Conservation (phyloP, 2,888 invertebrate species). For the Argynnis bischoffii region DNA sequence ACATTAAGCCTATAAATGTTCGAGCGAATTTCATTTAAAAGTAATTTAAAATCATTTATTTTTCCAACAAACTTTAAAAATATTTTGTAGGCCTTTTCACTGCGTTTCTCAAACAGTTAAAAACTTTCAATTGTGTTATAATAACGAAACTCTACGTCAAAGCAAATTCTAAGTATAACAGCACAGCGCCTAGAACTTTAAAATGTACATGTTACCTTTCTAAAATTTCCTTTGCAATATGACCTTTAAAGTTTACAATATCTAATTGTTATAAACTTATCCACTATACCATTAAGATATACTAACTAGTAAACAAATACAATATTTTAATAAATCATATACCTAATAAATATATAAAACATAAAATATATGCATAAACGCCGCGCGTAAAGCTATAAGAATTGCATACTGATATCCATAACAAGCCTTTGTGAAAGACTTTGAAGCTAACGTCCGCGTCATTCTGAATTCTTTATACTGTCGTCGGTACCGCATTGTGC, state of each 20-base stretch:
- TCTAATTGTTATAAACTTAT: no score
- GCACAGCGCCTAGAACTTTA: constrained; percentile 1
- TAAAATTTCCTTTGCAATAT: neutral
- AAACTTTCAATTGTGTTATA: constrained; percentile 22
- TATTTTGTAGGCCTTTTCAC: constrained; percentile 24
- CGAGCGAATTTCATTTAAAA: constrained; percentile 5
- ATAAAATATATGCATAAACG: no score
- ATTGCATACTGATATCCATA: constrained; percentile 1
- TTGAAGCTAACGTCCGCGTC: constrained; percentile 15
- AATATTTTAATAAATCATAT: neutral
- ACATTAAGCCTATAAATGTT: neutral
- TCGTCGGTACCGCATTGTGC: constrained; percentile 8
- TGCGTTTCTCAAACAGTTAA: constrained; percentile 28
- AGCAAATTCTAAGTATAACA: constrained; percentile 17
- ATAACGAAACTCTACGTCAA: constrained; percentile 25
- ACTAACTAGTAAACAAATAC: neutral
- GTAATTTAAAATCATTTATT: constrained; percentile 7
- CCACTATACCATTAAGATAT: no score
- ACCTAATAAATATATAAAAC: no score
- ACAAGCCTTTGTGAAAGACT: constrained; percentile 6
- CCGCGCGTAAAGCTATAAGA: neutral
- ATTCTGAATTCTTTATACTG: constrained; percentile 23
- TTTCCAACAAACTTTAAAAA: constrained; percentile 13
- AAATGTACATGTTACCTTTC: constrained; percentile 2
- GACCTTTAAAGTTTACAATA: no score